These are phyloP conservation scores for Acleris literana DNA, from an alignment of 2,888 invertebrate genomes.

Conservation along the genomic window DNA sequence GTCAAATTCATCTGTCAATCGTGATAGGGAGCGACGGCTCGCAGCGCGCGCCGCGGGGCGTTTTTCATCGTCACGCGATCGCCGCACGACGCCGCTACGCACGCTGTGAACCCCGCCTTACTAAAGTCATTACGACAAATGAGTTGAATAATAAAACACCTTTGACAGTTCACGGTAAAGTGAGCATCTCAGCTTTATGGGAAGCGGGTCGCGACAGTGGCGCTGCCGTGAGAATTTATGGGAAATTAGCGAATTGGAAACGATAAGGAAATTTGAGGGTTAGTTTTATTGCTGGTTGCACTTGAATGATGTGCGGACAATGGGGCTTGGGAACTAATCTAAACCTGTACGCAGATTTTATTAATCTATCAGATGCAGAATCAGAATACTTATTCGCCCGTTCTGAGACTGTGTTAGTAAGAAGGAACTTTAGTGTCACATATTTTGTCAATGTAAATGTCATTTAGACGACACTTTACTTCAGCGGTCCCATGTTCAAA, in stretches of 20 bases:
- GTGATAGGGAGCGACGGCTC: conserved; percentile 12
- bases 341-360: too few relatives aligned
- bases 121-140: conserved; percentile 49
- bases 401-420: too few relatives aligned
- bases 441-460: too few relatives aligned
- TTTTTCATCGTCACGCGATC: conserved; percentile 47
- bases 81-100: conserved; percentile 42
- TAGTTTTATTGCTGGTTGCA: neutral
- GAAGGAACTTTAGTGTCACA: too few relatives aligned
- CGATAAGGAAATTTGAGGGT: conserved; percentile 15
- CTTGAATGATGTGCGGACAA: neutral
- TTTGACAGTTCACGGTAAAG: conserved; percentile 51
- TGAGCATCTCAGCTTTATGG: conserved; percentile 34
- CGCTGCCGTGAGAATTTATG: conserved; percentile 21
- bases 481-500: too few relatives aligned
- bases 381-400: too few relatives aligned
- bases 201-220: conserved; percentile 36
- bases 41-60: conserved; percentile 59
- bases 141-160: conserved; percentile 55
- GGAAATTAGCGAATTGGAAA: conserved; percentile 35
- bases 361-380: too few relatives aligned
- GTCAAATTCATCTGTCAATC: conserved; percentile 33
- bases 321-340: too few relatives aligned
- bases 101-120: conserved; percentile 41
- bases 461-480: too few relatives aligned